Conservation (phyloP, 2,888 invertebrate genomes). For the Crepidodera aurea region DNA sequence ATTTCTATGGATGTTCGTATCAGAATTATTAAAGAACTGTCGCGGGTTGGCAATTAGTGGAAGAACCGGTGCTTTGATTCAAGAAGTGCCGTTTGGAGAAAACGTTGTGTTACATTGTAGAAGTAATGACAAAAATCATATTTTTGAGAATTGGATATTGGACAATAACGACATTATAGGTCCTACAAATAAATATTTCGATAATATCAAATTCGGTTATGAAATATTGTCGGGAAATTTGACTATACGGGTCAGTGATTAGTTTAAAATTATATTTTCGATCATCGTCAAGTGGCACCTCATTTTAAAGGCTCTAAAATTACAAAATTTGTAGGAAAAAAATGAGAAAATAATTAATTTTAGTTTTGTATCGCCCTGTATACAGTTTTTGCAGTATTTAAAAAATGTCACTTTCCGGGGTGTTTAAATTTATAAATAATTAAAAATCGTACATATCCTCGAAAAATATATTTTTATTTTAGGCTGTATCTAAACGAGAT, state of each 20-base stretch:
- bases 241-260: constrained; percentile 69
- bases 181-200: constrained; percentile 66
- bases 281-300: not conserved
- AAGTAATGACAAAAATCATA: constrained; percentile 71
- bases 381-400: no score
- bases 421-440: no score
- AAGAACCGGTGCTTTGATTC: not conserved
- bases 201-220: constrained; percentile 72
- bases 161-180: constrained; percentile 68
- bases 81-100: constrained; percentile 67
- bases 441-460: no score
- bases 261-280: no score
- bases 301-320: not conserved
- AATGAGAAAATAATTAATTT: not conserved
- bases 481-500: constrained; percentile 59
- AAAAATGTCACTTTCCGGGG: no score
- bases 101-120: constrained; percentile 69
- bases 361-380: no score
- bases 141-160: constrained; percentile 75
- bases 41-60: not conserved
- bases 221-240: constrained; percentile 74
- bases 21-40: not conserved
- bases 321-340: not conserved
- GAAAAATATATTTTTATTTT: constrained; percentile 32
- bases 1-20: not conserved